phyloP scores from a whole-genome alignment of 2,113 vertebrate genomes.

The Pygathrix nemaeus region DNA sequence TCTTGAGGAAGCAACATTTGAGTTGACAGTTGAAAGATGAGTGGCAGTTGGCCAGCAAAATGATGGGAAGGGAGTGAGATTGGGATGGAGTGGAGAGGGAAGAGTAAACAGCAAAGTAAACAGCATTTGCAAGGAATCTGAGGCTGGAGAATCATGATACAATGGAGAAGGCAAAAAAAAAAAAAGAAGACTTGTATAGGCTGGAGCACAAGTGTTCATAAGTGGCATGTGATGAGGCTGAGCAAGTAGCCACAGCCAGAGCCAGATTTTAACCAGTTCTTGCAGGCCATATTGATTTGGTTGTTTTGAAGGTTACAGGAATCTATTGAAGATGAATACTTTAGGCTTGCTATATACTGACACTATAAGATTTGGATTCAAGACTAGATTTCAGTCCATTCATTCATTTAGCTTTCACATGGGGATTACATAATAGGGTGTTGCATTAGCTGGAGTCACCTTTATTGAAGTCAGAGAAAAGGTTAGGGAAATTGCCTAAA shows the following conservation, averaged over 20 bases:
- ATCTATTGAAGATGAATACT: background rate
- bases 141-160: background rate
- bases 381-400: background rate
- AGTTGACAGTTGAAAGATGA: background rate
- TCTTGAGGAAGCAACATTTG: background rate
- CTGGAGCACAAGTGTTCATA: background rate
- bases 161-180: background rate
- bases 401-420: background rate
- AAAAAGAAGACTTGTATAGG: background rate
- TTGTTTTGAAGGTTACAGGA: slow-evolving; percentile 23
- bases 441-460: background rate
- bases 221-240: background rate
- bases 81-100: background rate
- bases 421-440: background rate
- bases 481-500: background rate
- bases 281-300: background rate
- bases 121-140: background rate
- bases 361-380: background rate
- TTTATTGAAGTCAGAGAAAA: background rate
- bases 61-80: background rate
- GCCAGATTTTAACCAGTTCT: background rate
- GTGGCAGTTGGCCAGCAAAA: background rate
- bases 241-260: background rate
- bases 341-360: background rate
- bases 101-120: background rate